Percentiles rank a stretch among this genome's conserved stretches.
These are phyloP conservation scores for Homarus americanus DNA, from an alignment of 1,140 invertebrate species.

Conservation along the genomic window DNA sequence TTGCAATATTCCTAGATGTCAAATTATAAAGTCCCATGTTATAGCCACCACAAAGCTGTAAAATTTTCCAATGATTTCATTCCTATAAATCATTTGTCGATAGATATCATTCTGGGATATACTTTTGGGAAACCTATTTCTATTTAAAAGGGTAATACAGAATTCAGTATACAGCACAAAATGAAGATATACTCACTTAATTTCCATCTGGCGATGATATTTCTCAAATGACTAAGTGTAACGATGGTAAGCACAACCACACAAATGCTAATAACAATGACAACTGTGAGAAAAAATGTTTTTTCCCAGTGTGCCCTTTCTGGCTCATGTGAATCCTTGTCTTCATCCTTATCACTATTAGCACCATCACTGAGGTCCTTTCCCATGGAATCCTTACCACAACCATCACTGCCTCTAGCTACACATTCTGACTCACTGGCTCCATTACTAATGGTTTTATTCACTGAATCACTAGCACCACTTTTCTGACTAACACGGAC, in stretches of 20 bases:
- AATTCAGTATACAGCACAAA: neutral
- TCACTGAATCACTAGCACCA: constrained; percentile 48
- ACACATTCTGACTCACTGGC: neutral
- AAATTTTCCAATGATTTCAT: no score
- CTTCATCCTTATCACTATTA: constrained; percentile 49
- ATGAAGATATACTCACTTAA: constrained; percentile 46
- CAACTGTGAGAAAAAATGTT: constrained; percentile 38
- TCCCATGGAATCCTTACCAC: constrained; percentile 3
- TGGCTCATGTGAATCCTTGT: constrained; percentile 26
- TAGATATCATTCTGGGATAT: no score
- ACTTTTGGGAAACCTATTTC: no score
- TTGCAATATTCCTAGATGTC: no score
- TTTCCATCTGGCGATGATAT: constrained; percentile 30
- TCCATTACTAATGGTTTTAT: neutral
- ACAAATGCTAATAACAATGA: constrained; percentile 51
- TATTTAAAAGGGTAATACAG: no score
- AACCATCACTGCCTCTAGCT: constrained; percentile 23
- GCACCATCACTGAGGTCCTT: constrained; percentile 43
- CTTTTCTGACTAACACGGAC: constrained; percentile 44
- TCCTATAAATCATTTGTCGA: no score
- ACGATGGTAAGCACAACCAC: constrained; percentile 40
- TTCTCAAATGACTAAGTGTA: constrained; percentile 59
- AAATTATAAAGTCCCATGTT: no score
- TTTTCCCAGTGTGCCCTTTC: constrained; percentile 41
- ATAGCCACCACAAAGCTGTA: no score